Conservation (phyloP, 2,797 vertebrate genomes). For the Loris lydekkerianus region DNA sequence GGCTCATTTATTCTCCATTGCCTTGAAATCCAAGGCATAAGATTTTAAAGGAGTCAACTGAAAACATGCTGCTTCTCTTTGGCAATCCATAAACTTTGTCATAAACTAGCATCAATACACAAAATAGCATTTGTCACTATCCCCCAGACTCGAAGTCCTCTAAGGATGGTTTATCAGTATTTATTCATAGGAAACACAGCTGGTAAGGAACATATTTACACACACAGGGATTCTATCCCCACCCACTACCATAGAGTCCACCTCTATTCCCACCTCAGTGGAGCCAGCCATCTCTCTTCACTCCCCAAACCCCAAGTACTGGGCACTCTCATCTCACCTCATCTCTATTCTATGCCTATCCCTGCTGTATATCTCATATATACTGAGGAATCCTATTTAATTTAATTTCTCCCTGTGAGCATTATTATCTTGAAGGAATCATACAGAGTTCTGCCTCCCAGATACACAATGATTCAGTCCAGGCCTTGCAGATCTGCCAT, state of each 20-base stretch:
- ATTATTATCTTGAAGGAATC: background rate
- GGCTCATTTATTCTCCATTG: slow-evolving; percentile 43
- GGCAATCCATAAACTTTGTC: background rate
- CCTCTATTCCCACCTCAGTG: background rate
- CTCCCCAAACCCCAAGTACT: background rate
- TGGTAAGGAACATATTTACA: background rate
- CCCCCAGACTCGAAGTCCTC: background rate
- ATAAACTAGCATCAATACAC: background rate
- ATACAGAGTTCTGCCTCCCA: slow-evolving; percentile 37
- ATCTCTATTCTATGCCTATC: background rate
- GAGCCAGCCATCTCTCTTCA: background rate
- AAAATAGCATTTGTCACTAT: background rate
- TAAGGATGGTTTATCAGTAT: background rate
- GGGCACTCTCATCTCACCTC: background rate
- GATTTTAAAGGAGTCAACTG: slow-evolving; percentile 34
- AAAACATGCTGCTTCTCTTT: slow-evolving; percentile 9
- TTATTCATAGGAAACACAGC: background rate
- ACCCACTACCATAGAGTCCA: background rate
- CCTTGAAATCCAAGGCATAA: slow-evolving; percentile 35
- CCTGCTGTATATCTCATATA: background rate
- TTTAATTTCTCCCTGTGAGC: background rate
- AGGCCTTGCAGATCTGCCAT: background rate
- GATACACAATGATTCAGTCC: background rate
- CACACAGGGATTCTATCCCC: background rate
- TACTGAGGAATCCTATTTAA: background rate